Evolutionary conservation across 2,113 vertebrate genomes (phyloP).

Genomic region (Halcyon malimbica): DNA sequence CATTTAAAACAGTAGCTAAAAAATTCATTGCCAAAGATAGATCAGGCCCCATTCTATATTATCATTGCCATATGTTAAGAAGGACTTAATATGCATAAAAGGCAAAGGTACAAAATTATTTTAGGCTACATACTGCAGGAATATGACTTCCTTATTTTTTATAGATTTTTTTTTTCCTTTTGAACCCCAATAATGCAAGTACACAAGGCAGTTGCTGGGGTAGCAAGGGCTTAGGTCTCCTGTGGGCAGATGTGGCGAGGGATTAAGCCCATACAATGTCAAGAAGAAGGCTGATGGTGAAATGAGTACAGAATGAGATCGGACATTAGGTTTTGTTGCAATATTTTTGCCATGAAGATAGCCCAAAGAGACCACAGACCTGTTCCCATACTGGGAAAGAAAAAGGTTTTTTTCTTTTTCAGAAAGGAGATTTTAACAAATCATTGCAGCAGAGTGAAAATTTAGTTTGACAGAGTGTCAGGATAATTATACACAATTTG

Average conservation of each 20-base stretch:
- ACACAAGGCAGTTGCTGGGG: not conserved
- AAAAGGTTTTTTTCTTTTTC: not conserved
- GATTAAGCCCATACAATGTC: fast-evolving
- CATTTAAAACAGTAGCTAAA: not conserved
- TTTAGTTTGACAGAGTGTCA: not conserved
- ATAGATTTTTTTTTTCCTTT: not conserved
- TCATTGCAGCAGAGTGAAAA: not conserved
- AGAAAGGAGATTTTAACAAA: slow-evolving; percentile 3
- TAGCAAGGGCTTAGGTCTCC: not conserved
- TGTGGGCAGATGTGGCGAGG: not conserved
- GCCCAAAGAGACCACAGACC: not conserved
- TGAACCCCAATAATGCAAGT: not conserved
- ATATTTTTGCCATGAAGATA: not conserved
- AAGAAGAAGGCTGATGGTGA: not conserved
- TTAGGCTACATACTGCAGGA: not conserved
- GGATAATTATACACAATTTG: slow-evolving; percentile 37
- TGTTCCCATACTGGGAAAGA: not conserved
- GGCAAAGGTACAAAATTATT: not conserved
- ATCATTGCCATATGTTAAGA: not conserved
- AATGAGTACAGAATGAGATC: not conserved
- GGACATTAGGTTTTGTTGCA: not conserved
- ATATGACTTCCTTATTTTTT: not conserved
- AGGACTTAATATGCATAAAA: not conserved
- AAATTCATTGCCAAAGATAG: not conserved
- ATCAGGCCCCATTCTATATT: not conserved